Evolutionary conservation across 2,888 invertebrate genomes (phyloP).

Genomic region (Sinelater perroti): DNA sequence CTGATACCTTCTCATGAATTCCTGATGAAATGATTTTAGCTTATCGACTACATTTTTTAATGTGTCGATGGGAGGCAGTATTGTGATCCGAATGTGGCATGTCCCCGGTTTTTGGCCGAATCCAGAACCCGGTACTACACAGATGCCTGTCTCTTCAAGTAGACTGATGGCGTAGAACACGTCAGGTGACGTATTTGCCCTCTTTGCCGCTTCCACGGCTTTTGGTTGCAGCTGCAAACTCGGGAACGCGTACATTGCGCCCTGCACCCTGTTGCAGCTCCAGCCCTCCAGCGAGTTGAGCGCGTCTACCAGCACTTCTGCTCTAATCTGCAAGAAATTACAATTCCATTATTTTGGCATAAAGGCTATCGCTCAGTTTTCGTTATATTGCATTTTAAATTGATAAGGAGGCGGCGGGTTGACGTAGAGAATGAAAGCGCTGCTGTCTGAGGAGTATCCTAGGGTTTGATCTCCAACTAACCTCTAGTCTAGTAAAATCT

Average conservation of each 20-base stretch:
- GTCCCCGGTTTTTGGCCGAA: conserved; percentile 96
- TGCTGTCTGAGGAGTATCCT: background rate
- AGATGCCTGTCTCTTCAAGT: conserved; percentile 89
- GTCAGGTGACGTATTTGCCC: conserved; percentile 79
- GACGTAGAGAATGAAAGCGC: too few relatives aligned
- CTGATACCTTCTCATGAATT: conserved; percentile 80
- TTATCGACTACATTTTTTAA: conserved; percentile 83
- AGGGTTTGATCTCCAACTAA: too few relatives aligned
- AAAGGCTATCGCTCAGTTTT: background rate
- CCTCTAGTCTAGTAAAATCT: too few relatives aligned
- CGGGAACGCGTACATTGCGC: conserved; percentile 99
- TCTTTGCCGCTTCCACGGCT: conserved; percentile 86
- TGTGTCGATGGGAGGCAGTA: conserved; percentile 87
- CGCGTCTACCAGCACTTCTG: conserved; percentile 83
- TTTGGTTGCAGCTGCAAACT: conserved; percentile 80
- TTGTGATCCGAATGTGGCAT: conserved; percentile 90
- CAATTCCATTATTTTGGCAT: too few relatives aligned
- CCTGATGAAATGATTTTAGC: conserved; percentile 83
- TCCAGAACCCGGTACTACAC: conserved; percentile 93
- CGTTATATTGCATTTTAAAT: too few relatives aligned
- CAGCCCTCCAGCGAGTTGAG: conserved; percentile 93
- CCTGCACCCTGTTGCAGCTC: conserved; percentile 83
- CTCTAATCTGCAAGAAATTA: conserved; percentile 69
- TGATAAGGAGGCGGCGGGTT: too few relatives aligned
- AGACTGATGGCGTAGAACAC: conserved; percentile 92